phyloP scores from a whole-genome alignment of 2,797 vertebrate genomes.

The Myotis planiceps region DNA sequence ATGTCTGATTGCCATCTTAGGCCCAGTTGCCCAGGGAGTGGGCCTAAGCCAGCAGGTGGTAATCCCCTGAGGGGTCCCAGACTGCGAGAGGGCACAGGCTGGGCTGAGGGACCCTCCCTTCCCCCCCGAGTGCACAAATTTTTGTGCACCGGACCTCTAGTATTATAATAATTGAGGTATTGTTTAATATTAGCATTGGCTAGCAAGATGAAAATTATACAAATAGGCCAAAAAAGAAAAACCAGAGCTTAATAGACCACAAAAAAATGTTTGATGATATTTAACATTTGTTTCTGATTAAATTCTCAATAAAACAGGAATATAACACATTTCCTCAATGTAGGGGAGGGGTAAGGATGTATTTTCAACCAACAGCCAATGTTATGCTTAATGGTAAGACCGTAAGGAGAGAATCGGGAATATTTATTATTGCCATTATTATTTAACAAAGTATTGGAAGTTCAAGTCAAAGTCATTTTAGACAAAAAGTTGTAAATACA shows the following conservation, averaged over 20 bases:
- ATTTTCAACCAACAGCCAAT: not conserved
- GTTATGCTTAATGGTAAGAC: not conserved
- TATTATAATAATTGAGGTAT: not conserved
- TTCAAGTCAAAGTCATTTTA: not conserved
- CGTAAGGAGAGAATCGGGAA: not conserved
- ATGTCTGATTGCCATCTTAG: too few species aligned
- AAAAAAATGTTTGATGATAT: not conserved
- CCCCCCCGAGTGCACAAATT: too few species aligned
- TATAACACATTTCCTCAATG: not conserved
- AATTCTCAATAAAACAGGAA: not conserved
- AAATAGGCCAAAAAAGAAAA: not conserved
- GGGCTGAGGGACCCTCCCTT: too few species aligned
- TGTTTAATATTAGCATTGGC: not conserved
- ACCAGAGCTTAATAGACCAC: not conserved
- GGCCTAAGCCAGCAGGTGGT: too few species aligned
- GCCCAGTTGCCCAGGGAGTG: too few species aligned
- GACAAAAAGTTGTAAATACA: not conserved
- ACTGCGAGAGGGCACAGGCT: too few species aligned
- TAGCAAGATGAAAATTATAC: not conserved
- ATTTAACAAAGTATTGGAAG: not conserved
- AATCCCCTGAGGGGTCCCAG: too few species aligned
- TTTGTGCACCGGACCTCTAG: too few species aligned
- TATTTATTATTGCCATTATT: not conserved
- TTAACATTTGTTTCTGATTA: slow-evolving; percentile 31
- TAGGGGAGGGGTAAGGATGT: not conserved